Conservation (phyloP, 2,113 vertebrate genomes). For the Antechinus flavipes region DNA sequence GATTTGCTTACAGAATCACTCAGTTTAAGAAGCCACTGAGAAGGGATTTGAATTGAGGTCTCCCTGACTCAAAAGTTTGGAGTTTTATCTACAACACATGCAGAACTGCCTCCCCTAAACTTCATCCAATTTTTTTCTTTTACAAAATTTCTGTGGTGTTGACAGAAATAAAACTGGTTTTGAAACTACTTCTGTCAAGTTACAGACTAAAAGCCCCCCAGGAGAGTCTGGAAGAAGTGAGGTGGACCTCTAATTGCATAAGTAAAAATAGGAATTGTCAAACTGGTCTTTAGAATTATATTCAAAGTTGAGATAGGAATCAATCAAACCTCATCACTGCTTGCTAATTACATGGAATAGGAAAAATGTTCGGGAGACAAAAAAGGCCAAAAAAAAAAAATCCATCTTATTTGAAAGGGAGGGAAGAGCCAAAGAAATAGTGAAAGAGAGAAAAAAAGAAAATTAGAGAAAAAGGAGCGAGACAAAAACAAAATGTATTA, state of each 20-base stretch:
- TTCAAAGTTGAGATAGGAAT: background rate
- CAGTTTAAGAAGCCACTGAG: background rate
- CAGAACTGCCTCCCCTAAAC: too few species aligned
- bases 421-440: background rate
- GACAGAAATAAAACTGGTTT: too few species aligned
- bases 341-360: background rate
- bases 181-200: too few species aligned
- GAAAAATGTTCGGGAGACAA: background rate
- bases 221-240: background rate
- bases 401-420: background rate
- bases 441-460: too few species aligned
- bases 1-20: background rate
- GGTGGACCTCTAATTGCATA: too few species aligned
- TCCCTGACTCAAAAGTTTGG: background rate
- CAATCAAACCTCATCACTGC: background rate
- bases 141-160: too few species aligned
- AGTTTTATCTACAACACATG: too few species aligned
- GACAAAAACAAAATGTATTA: background rate
- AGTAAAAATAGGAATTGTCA: background rate
- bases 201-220: background rate
- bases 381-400: background rate
- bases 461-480: too few species aligned
- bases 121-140: too few species aligned
- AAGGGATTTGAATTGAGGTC: background rate
- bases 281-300: background rate